phyloP scores from a whole-genome alignment of 2,113 vertebrate species.

The Baryphthengus martii region DNA sequence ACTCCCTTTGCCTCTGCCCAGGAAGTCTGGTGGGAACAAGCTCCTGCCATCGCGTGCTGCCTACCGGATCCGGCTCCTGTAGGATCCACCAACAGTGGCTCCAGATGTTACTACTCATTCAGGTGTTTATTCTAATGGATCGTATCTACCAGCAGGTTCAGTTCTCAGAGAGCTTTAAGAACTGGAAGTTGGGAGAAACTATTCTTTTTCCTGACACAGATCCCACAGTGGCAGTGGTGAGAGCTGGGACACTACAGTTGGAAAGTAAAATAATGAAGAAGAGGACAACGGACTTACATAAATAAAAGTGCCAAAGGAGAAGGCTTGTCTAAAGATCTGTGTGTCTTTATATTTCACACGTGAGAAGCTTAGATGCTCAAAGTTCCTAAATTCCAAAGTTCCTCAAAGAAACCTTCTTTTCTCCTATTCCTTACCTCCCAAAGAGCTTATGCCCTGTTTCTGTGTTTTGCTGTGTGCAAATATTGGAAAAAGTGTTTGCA shows the following conservation, averaged over 20 bases:
- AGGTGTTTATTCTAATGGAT: neutral
- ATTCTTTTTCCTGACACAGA: neutral
- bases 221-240: neutral
- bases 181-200: neutral
- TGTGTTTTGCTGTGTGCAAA: neutral
- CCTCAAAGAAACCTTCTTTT: neutral
- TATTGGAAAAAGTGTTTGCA: neutral
- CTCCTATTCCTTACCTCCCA: neutral
- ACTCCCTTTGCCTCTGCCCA: neutral
- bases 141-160: neutral
- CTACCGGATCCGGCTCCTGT: neutral
- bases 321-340: neutral
- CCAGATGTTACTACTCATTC: neutral
- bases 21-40: neutral
- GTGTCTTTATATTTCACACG: neutral
- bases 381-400: neutral
- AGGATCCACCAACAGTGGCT: neutral
- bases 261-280: neutral
- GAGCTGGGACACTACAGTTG: neutral
- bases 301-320: neutral
- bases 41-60: neutral
- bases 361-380: neutral
- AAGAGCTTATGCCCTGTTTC: neutral
- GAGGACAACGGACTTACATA: neutral
- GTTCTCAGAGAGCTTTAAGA: neutral